These are phyloP conservation scores for Cabera pusaria DNA, from an alignment of 2,888 invertebrate species.

Conservation along the genomic window DNA sequence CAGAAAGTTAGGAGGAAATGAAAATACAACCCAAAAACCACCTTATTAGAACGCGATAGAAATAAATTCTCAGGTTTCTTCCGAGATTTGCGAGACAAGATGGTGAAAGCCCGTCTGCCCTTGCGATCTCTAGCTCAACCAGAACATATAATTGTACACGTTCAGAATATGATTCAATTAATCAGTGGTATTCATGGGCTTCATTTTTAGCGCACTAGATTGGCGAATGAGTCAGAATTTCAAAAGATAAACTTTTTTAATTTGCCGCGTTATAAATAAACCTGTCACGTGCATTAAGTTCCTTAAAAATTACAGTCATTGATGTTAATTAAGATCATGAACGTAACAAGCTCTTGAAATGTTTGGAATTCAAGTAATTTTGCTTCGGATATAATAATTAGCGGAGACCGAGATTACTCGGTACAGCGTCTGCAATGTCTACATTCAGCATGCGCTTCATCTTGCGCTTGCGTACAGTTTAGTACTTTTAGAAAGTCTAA, in stretches of 20 bases:
- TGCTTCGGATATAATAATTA: constrained; percentile 52
- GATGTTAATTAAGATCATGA: constrained; percentile 27
- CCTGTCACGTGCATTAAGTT: constrained; percentile 4
- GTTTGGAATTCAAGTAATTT: constrained; percentile 40
- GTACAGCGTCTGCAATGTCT: constrained; percentile 43
- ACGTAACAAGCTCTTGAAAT: constrained; percentile 28
- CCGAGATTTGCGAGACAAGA: constrained; percentile 51
- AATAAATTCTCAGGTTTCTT: constrained; percentile 48
- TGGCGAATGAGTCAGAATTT: constrained; percentile 5
- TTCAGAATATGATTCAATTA: constrained; percentile 65
- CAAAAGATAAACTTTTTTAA: constrained; percentile 11
- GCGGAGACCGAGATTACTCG: constrained; percentile 47
- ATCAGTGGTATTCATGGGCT: constrained; percentile 50
- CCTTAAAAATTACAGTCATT: constrained; percentile 20
- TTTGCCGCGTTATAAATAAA: constrained; percentile 3
- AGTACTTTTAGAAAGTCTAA: constrained; percentile 76
- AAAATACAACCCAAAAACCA: constrained; percentile 48
- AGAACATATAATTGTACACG: constrained; percentile 69
- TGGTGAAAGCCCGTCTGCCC: constrained; percentile 77
- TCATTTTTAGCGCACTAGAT: constrained; percentile 26
- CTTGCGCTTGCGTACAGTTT: constrained; percentile 54
- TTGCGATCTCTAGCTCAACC: constrained; percentile 71
- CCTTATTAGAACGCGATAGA: constrained; percentile 51
- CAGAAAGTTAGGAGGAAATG: constrained; percentile 59
- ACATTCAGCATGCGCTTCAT: constrained; percentile 52